These are phyloP conservation scores for Apamea sordens DNA, from an alignment of 2,888 invertebrate species.

Conservation along the genomic window DNA sequence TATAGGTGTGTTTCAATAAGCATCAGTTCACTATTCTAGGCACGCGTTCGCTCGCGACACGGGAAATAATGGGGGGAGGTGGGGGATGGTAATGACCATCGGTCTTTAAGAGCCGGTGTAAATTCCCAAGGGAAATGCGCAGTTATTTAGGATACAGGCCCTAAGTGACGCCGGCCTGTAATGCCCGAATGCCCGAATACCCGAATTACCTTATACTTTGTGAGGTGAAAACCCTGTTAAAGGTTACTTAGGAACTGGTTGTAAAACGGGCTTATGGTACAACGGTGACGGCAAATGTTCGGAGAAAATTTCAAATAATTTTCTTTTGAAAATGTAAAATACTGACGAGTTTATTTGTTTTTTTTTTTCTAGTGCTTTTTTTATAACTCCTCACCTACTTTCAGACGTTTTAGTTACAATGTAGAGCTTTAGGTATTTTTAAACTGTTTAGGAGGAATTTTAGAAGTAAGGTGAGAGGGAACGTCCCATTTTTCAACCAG, in stretches of 20 bases:
- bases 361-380: not conserved
- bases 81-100: slow-evolving; percentile 71
- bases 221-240: slow-evolving; percentile 38
- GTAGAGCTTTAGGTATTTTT: not conserved
- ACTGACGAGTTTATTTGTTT: not conserved
- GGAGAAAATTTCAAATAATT: slow-evolving; percentile 10
- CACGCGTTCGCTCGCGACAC: slow-evolving; percentile 77
- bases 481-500: not conserved
- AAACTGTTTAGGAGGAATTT: not conserved
- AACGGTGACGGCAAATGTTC: slow-evolving; percentile 13
- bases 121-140: slow-evolving; percentile 64
- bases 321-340: slow-evolving; percentile 10
- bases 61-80: slow-evolving; percentile 74
- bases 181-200: slow-evolving; percentile 56
- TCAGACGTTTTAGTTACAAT: not conserved
- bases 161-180: slow-evolving; percentile 59
- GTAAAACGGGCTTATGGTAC: slow-evolving; percentile 33
- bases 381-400: not conserved
- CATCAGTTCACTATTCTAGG: slow-evolving; percentile 75
- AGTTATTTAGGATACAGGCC: slow-evolving; percentile 63
- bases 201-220: slow-evolving; percentile 55
- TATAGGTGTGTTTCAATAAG: slow-evolving; percentile 73
- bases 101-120: slow-evolving; percentile 69
- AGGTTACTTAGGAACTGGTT: slow-evolving; percentile 18
- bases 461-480: not conserved